Base-by-base conservation (phyloP, 2,888 invertebrate species). In the Caenorhabditis plicata region DNA sequence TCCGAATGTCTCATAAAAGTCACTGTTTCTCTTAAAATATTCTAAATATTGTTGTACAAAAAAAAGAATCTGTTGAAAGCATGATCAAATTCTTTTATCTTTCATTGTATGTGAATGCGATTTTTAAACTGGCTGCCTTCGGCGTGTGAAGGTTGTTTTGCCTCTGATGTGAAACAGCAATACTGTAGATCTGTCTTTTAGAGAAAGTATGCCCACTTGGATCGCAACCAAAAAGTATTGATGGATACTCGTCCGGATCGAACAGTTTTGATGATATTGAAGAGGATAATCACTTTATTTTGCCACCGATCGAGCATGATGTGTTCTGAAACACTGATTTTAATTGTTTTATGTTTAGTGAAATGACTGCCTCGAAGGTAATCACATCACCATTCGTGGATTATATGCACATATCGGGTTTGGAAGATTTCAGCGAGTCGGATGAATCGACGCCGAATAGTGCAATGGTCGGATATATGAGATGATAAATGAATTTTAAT, bases 391-490 rank as follows among this genome's bases (percentile, higher is more conserved):
- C 74, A 11, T 70, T 63, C 44, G 60, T 71, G n/a, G 77, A 77
- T 49, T 77, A 77, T 56, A 69, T 77, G 53, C 75, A 74, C 19
- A 52, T 73, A 26, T 72, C 75, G 25, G 71, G 73, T 17, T 69
- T 75, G 45, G 76, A 77, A 38, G 73, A 73, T 31, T 17, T 31
- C 13, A 41, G 31, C 15, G 29, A 48, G 23, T 42, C 20, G 2
- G 38, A 29, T 35, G 43, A 31, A 31, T 31, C 42, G 7, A n/a
- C 29, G 29, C 29, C 7, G 8, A 27, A 27, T 27, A 27, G 13
- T 27, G 13, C 29, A 9, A 13, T 9, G 13, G 17, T 32, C 8
- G 7, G 8, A 31, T n/a, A 29, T 9, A 7, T 13, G 13, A 9
- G 13, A 9, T 27, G 7, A 27, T 7, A 13, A 27, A 7, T 13